These are phyloP conservation scores for Tubulanus polymorphus DNA, from an alignment of 2,888 invertebrate genomes.

Conservation along the genomic window DNA sequence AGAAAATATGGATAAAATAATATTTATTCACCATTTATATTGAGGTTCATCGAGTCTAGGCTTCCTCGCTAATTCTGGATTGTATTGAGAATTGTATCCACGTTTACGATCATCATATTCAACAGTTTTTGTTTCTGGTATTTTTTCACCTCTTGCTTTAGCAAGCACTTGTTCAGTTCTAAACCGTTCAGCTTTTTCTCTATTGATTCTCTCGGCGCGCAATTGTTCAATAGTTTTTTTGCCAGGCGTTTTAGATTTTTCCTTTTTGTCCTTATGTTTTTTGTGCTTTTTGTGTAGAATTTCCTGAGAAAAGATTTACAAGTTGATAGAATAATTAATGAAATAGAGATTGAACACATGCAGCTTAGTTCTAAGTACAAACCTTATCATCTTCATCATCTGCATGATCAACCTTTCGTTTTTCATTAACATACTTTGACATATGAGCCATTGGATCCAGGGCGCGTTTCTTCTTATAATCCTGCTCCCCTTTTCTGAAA, in stretches of 20 bases:
- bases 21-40: too few species aligned
- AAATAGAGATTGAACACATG: neutral
- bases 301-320: neutral
- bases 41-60: constrained; percentile 5
- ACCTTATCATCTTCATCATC: constrained; percentile 7
- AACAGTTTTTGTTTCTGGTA: constrained; percentile 13
- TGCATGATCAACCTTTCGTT: constrained; percentile 1
- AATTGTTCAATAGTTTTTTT: constrained; percentile 62
- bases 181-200: constrained; percentile 75
- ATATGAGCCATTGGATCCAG: constrained; percentile 39
- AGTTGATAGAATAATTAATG: neutral
- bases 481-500: constrained; percentile 22
- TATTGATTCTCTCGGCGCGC: constrained; percentile 71
- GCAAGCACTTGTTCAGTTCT: constrained; percentile 69
- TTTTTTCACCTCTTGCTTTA: constrained; percentile 61
- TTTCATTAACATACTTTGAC: constrained; percentile 31
- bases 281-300: constrained; percentile 43
- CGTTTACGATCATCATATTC: constrained; percentile 59
- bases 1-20: too few species aligned
- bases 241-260: constrained; percentile 23
- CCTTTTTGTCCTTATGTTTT: constrained; percentile 39
- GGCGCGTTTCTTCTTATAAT: constrained; percentile 39
- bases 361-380: neutral
- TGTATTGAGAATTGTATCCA: constrained; percentile 94
- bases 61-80: constrained; percentile 63